phyloP scores from a whole-genome alignment of 2,888 invertebrate species.

The Drosophila recens region DNA sequence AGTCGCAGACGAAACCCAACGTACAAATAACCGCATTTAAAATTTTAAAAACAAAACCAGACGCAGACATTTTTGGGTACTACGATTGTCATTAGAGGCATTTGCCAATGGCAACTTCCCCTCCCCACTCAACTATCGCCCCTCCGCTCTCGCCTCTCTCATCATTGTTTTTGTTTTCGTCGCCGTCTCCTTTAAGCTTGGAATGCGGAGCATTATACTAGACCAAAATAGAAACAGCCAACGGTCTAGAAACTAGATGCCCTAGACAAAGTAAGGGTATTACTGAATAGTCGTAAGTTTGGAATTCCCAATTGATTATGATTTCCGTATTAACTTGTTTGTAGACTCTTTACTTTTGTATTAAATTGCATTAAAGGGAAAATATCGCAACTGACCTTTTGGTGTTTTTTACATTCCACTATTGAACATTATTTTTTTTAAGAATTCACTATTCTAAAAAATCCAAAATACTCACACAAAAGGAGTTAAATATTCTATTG shows the following conservation, averaged over 20 bases:
- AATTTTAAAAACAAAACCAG: constrained; percentile 12
- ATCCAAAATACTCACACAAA: too few species aligned
- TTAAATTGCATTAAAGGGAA: too few species aligned
- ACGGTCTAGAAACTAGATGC: not conserved
- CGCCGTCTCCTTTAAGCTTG: constrained; percentile 16
- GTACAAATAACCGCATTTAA: constrained; percentile 20
- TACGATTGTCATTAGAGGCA: constrained; percentile 13
- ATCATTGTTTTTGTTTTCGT: not conserved
- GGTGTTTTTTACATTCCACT: too few species aligned
- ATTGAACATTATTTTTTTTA: too few species aligned
- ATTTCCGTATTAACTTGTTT: too few species aligned
- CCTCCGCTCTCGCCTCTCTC: too few species aligned
- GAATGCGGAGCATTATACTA: constrained; percentile 55
- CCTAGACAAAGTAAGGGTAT: constrained; percentile 1
- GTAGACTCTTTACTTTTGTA: too few species aligned
- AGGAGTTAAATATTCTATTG: too few species aligned
- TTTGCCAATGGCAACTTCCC: not conserved
- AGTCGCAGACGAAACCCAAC: constrained; percentile 18
- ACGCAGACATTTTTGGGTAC: constrained; percentile 10
- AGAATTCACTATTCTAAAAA: too few species aligned
- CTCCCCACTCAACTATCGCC: too few species aligned
- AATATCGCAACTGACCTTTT: too few species aligned
- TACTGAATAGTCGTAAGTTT: not conserved
- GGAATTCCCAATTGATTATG: too few species aligned
- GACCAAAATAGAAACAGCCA: constrained; percentile 28